phyloP scores from a whole-genome alignment of 2,113 vertebrate genomes.

The Toxotes chatareus region DNA sequence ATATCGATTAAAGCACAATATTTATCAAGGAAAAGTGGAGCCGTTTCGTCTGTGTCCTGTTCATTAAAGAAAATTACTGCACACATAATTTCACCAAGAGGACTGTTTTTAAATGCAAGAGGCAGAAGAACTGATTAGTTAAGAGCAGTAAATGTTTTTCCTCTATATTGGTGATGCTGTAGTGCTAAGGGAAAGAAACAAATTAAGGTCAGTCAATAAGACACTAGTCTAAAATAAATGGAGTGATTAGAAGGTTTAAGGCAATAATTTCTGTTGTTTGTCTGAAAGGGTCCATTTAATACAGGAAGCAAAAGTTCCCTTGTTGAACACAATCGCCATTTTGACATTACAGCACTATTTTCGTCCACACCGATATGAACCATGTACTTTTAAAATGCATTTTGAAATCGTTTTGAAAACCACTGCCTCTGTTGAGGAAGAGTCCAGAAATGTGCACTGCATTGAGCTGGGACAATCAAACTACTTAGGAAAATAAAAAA shows the following conservation, averaged over 20 bases:
- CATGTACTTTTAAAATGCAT: too few relatives aligned
- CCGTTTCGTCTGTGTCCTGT: too few relatives aligned
- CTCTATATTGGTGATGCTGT: too few relatives aligned
- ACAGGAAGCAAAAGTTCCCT: not conserved
- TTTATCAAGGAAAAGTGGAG: too few relatives aligned
- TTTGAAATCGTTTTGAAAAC: not conserved
- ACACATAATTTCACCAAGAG: too few relatives aligned
- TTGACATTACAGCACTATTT: too few relatives aligned
- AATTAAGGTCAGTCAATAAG: slow-evolving; percentile 2
- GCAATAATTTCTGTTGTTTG: not conserved
- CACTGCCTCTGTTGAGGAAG: not conserved
- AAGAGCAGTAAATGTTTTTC: too few relatives aligned
- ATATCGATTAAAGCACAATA: too few relatives aligned
- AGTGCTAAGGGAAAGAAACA: too few relatives aligned
- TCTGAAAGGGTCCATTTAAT: not conserved
- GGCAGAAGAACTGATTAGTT: not conserved
- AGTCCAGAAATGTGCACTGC: not conserved
- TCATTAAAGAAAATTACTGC: too few relatives aligned
- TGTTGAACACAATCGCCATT: not conserved
- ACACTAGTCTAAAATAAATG: not conserved
- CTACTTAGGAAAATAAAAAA: not conserved
- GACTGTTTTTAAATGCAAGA: not conserved
- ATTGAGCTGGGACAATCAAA: not conserved
- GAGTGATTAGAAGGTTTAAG: too few relatives aligned
- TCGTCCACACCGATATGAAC: too few relatives aligned